Base-by-base conservation (phyloP, 1,140 invertebrate genomes). In the Drosophila sp. region DNA sequence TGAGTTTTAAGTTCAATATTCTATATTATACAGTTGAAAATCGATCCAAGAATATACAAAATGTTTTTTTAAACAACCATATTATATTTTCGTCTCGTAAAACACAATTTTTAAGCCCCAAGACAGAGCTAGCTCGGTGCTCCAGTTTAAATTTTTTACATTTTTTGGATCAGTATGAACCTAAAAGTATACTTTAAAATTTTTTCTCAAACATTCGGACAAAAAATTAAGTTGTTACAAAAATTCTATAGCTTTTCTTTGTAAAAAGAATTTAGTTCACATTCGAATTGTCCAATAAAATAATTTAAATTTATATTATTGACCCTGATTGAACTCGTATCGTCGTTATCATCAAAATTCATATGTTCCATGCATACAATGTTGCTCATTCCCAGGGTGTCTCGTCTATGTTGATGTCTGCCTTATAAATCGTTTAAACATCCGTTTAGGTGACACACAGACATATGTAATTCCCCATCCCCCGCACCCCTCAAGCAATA, bases 371-470 rank as follows among this genome's bases (percentile, higher is more conserved):
- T 50, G 23, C 44, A 50, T 50, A 50, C 44, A 50, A 50, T 50
- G 44, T 50, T 50, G 44, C 44, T 7, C 44, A 50, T 27, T 50
- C 44, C 23, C 23, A 50, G 44, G 23, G 23, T 50, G 23, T 50
- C 44, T 50, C 44, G 44, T 50, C 44, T 61, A 35, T 61, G 35
- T 25, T 61, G 70, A 41, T 72, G 67, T 70, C 70, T 72, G 70
- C 60, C 60, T 71, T 78, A 66, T 82, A 79, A 83, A 83, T 83
- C 76, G 80, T 67, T 79, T 79, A 79, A 83, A 79, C 76, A 83
- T 83, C 80, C 80, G 70, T 68, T 68, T 79, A 63, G 65, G 33
- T 79, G 69, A 72, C 69, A 83, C 38, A 79, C 40, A 78, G 32
- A 77, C 25, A 54, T 23, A 67, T 30, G 41, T 66, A 44, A 33